phyloP scores from a whole-genome alignment of 2,113 vertebrate genomes.

The Sprattus sprattus region DNA sequence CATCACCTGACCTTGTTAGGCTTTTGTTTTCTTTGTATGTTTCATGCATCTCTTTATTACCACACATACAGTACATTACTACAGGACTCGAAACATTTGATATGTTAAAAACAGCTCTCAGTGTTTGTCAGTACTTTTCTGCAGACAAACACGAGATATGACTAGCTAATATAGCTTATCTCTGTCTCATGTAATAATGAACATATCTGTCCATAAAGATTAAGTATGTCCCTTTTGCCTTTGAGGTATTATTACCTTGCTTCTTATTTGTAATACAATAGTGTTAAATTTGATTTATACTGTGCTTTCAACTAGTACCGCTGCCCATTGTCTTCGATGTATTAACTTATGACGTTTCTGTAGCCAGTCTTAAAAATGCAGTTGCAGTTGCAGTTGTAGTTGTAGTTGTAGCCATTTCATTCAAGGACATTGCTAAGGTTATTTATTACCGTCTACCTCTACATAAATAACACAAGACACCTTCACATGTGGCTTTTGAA shows the following conservation, averaged over 20 bases:
- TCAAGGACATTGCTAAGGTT: conserved; percentile 38
- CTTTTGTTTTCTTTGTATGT: conserved; percentile 21
- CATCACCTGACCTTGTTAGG: conserved; percentile 10
- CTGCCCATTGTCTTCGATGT: conserved; percentile 54
- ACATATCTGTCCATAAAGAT: conserved; percentile 31
- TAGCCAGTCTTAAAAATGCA: conserved; percentile 54
- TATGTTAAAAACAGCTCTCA: conserved; percentile 29
- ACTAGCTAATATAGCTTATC: background rate
- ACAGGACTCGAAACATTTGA: conserved; percentile 19
- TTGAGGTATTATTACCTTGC: conserved; percentile 27
- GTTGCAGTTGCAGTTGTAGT: conserved; percentile 38
- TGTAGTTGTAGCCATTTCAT: conserved; percentile 51
- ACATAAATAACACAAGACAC: conserved; percentile 39
- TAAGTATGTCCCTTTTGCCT: conserved; percentile 27
- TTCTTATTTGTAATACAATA: conserved; percentile 34
- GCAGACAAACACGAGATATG: conserved; percentile 21
- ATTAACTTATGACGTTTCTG: conserved; percentile 52
- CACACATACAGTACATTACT: conserved; percentile 6
- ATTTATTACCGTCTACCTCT: conserved; percentile 71
- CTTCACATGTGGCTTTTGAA: conserved; percentile 19
- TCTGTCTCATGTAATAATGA: conserved; percentile 27
- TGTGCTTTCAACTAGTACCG: background rate
- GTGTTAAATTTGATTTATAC: conserved; percentile 30
- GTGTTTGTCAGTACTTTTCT: conserved; percentile 35
- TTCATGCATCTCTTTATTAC: conserved; percentile 17